Evolutionary conservation across 2,888 invertebrate species (phyloP), one percentile per base, ranked within the genome.

Genomic region (Sturmia bella): DNA sequence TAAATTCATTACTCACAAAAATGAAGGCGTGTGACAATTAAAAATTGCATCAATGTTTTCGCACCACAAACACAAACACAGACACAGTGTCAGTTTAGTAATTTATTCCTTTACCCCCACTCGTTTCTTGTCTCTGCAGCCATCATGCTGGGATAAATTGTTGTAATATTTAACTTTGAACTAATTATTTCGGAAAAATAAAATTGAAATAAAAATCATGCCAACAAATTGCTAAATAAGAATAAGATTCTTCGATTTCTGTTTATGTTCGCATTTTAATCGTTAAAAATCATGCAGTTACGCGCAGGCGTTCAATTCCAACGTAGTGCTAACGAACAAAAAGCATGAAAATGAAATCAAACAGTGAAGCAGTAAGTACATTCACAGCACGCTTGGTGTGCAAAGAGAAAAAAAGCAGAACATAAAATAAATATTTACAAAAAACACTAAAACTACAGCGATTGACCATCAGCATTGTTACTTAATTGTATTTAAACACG

Each of bases 401-500:
- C 19, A 41, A 50, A 12, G 11, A 12, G 45, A 13, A 52, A 48
- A 64, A 54, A 39, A 17, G n/a, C n/a, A n/a, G n/a, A 24, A 43
- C 48, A 52, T 48, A 17, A 32, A 61, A 50, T 57, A 74, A 63
- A 74, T 59, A 54, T 63, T 54, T 54, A 56, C 61, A 43, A 12
- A 57, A 56, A 45, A n/a, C 32, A 32, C 37, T 41, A 15, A 56
- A 45, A 39, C 24, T 69, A 63, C 64, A 75, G 37, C 56, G 74
- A 78, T 70, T 74, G 77, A 78, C 82, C 82, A 82, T 82, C 87
- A 88, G 88, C 86, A 87, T 87, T 88, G 86, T 87, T 86, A 87
- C 87, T 89, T 89, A 89, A 89, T 89, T 89, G 89, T 88, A 87
- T 86, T 88, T 89, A 89, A 89, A 88, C 89, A 89, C 89, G 89